These are phyloP conservation scores for Dioctria linearis DNA, from an alignment of 2,888 invertebrate species.

Conservation along the genomic window DNA sequence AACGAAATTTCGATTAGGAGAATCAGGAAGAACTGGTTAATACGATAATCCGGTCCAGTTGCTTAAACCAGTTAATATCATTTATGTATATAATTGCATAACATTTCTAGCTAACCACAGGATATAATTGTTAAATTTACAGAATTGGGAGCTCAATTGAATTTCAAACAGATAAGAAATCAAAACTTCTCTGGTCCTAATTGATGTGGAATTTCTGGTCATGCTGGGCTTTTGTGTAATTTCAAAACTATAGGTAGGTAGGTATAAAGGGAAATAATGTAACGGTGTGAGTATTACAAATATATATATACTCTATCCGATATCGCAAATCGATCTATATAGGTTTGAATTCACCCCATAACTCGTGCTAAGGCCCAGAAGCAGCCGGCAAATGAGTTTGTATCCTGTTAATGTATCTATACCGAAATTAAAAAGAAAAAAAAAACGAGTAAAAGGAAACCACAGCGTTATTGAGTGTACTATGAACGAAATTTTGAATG, in stretches of 20 bases:
- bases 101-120: no score
- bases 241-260: not conserved
- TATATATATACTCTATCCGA: not conserved
- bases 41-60: no score
- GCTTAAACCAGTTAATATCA: no score
- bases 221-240: not conserved
- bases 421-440: slow-evolving; percentile 12
- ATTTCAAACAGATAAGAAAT: slow-evolving; percentile 3
- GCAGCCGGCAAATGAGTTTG: slow-evolving; percentile 20
- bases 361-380: not conserved
- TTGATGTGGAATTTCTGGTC: not conserved
- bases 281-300: not conserved
- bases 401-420: slow-evolving; percentile 11
- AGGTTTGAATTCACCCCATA: not conserved
- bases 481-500: slow-evolving; percentile 16
- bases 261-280: not conserved
- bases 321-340: slow-evolving; percentile 16
- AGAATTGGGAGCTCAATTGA: not conserved
- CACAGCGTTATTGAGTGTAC: not conserved
- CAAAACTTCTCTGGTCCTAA: not conserved
- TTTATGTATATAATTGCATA: no score
- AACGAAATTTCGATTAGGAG: no score
- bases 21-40: no score
- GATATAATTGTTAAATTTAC: no score
- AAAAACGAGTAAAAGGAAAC: not conserved